These are phyloP conservation scores for Pseudoips prasinana DNA, from an alignment of 2,888 invertebrate species.

Conservation along the genomic window DNA sequence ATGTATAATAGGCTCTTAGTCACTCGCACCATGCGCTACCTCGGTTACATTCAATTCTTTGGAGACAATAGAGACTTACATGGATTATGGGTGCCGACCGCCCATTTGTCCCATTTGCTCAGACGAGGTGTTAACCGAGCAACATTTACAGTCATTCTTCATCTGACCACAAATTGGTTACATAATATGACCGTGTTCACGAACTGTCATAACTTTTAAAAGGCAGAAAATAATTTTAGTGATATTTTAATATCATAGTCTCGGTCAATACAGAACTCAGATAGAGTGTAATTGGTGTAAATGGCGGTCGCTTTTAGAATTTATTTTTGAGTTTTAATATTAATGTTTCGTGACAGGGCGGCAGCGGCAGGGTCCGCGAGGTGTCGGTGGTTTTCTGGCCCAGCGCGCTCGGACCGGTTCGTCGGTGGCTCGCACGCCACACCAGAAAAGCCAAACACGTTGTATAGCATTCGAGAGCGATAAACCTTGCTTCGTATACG, in stretches of 20 bases:
- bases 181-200: conserved; percentile 35
- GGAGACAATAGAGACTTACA: conserved; percentile 51
- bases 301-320: conserved; percentile 58
- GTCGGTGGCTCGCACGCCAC: conserved; percentile 61
- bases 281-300: conserved; percentile 63
- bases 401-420: conserved; percentile 77
- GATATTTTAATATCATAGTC: conserved; percentile 41
- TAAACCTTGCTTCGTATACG: conserved; percentile 68
- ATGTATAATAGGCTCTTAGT: too few species aligned
- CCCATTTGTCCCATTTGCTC: conserved; percentile 64
- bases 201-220: conserved; percentile 44
- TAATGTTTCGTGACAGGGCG: conserved; percentile 77
- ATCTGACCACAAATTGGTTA: conserved; percentile 48
- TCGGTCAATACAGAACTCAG: conserved; percentile 42
- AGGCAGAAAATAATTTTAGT: conserved; percentile 37
- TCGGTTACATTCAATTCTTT: conserved; percentile 42
- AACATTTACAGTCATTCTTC: conserved; percentile 46
- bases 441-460: conserved; percentile 68
- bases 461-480: conserved; percentile 65
- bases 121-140: conserved; percentile 66
- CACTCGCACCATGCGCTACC: conserved; percentile 21
- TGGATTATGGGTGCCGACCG: conserved; percentile 59
- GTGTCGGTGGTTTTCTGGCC: conserved; percentile 80
- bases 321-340: conserved; percentile 69
- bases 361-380: conserved; percentile 57